phyloP scores from a whole-genome alignment of 2,888 invertebrate species.

The Orchesellides sinensis region DNA sequence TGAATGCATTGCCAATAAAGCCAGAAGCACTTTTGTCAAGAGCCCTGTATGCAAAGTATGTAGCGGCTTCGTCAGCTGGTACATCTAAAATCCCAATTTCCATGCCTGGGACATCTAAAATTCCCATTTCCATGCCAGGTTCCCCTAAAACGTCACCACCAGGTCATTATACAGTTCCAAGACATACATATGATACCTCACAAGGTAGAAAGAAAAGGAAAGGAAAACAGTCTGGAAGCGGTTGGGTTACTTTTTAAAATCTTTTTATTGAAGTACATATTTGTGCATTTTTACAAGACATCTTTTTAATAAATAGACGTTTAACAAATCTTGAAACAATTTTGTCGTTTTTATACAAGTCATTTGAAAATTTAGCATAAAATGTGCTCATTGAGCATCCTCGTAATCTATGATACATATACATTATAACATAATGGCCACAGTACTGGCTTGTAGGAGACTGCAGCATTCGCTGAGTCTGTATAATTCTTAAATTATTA shows the following conservation, averaged over 20 bases:
- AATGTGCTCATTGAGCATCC: background rate
- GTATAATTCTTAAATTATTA: conserved; percentile 9
- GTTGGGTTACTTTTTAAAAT: background rate
- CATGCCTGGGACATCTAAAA: background rate
- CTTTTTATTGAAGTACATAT: background rate
- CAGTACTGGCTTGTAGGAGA: background rate
- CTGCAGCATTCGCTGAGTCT: conserved; percentile 2
- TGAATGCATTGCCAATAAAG: background rate
- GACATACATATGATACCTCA: background rate
- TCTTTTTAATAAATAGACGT: conserved; percentile 11
- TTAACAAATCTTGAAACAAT: conserved; percentile 13
- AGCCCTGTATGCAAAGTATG: background rate
- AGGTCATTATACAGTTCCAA: too few relatives aligned
- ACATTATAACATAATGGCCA: conserved; percentile 36
- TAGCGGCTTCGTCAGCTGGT: too few relatives aligned
- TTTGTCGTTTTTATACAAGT: conserved; percentile 23
- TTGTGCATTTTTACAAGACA: conserved; percentile 26
- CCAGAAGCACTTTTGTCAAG: background rate
- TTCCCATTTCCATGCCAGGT: background rate
- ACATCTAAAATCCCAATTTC: background rate
- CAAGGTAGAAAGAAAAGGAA: background rate
- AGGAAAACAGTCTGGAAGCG: background rate
- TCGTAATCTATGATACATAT: conserved; percentile 19
- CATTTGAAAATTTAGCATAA: conserved; percentile 23
- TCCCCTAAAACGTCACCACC: background rate